phyloP scores from a whole-genome alignment of 2,113 vertebrate genomes.

The Actenoides hombroni region DNA sequence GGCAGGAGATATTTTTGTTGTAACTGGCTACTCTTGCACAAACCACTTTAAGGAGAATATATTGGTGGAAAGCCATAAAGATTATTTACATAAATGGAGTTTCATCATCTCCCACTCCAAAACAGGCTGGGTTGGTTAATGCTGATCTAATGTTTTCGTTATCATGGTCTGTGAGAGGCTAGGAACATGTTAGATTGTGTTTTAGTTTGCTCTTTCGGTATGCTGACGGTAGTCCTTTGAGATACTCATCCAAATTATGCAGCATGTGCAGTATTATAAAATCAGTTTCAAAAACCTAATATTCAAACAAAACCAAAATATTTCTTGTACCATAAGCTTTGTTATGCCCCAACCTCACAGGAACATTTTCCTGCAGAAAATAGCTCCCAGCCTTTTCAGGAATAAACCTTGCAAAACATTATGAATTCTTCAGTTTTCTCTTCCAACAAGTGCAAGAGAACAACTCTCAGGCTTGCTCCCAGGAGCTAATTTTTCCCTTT shows the following conservation, averaged over 20 bases:
- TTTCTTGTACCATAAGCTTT: background rate
- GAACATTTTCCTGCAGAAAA: background rate
- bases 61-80: background rate
- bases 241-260: background rate
- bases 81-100: conserved; percentile 1
- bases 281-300: background rate
- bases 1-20: background rate
- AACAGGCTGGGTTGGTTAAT: background rate
- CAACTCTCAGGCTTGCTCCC: background rate
- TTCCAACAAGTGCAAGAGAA: background rate
- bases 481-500: background rate
- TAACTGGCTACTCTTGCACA: background rate
- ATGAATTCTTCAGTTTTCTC: background rate
- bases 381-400: rapidly evolving
- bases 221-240: background rate
- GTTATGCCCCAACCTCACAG: background rate
- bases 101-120: background rate
- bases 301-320: background rate
- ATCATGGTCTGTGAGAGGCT: background rate
- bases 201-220: background rate
- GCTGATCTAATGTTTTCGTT: background rate
- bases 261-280: background rate
- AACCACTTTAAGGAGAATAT: background rate
- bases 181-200: background rate
- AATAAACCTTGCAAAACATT: background rate